phyloP scores from a whole-genome alignment of 2,888 invertebrate genomes.

The Atrina japonica region DNA sequence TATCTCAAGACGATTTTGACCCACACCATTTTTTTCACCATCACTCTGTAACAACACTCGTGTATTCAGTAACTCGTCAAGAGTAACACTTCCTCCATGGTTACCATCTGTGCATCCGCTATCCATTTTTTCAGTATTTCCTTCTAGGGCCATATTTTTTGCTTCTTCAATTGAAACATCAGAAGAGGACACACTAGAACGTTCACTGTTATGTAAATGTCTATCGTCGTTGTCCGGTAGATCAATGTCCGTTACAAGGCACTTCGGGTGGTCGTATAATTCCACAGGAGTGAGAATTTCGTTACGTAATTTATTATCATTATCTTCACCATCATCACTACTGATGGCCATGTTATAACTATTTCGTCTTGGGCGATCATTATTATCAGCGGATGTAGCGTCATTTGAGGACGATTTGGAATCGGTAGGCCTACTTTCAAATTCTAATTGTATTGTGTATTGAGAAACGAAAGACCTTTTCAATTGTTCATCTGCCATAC shows the following conservation, averaged over 20 bases:
- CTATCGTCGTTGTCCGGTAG: too few relatives aligned
- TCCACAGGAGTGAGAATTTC: neutral
- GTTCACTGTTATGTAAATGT: too few relatives aligned
- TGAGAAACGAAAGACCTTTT: slow-evolving; percentile 16
- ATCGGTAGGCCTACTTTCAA: neutral
- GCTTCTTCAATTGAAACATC: too few relatives aligned
- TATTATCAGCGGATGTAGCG: neutral
- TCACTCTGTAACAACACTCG: too few relatives aligned
- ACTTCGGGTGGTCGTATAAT: too few relatives aligned
- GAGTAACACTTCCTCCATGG: too few relatives aligned
- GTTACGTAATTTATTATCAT: neutral
- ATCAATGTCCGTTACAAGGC: too few relatives aligned
- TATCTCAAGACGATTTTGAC: too few relatives aligned
- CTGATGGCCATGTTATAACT: slow-evolving; percentile 24
- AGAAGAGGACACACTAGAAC: too few relatives aligned
- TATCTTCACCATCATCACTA: slow-evolving; percentile 3
- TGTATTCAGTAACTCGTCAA: too few relatives aligned
- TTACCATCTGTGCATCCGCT: too few relatives aligned
- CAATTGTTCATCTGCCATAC: neutral
- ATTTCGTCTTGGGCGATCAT: slow-evolving; percentile 9
- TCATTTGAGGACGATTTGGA: neutral
- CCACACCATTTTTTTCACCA: too few relatives aligned
- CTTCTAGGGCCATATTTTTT: neutral
- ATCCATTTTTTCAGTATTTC: slow-evolving; percentile 1
- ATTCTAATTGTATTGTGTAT: slow-evolving; percentile 6